Evolutionary conservation across 1,140 invertebrate species (phyloP), one percentile per base, ranked within the genome.

Genomic region (Aphelinus certus): DNA sequence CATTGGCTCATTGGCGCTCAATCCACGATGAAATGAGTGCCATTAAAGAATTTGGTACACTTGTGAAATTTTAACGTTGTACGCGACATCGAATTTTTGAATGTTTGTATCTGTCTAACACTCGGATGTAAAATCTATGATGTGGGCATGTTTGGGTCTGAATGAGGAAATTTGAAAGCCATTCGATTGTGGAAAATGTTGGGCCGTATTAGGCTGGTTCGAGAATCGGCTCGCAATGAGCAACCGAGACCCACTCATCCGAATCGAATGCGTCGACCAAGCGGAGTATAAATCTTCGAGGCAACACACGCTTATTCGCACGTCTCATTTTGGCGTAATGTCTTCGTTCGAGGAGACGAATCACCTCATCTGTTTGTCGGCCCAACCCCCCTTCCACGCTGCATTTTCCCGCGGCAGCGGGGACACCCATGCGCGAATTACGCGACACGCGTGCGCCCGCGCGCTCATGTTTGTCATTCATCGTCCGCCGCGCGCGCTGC

Each of bases 241-340:
- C 26, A 26, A 26, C 26, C 26, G 26, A 26, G 26, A 26, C 26
- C 26, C 26, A 26, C 26, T 26, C 26, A 26, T 26, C 6, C 2
- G 3, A 58, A 69, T 60, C 46, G 56, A 49, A 46, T 42, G 26
- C 46, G 58, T 60, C 42, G 6, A 61, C 4, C 60, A 71, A 53
- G 26, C 62, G 51, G 7, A 9, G 51, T 10, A 49, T 74, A 69
- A 63, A 74, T 69, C 49, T 72, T 49, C 42, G 51, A 63, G 55
- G 43, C 58, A 7, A 48, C 45, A 71, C 45, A 47, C 49, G 62
- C 48, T 70, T 70, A 70, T 61, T 63, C 71, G 74, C 74, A 79
- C 80, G 74, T 81, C 79, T 80, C 81, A 79, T 81, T 73, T 70
- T 26, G 43, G 60, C 69, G 72, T 73, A 70, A 67, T 76, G 76